Percentiles rank a stretch among this genome's conserved stretches.
Evolutionary conservation across 2,113 vertebrate species (phyloP).

Genomic region (Otis tarda): DNA sequence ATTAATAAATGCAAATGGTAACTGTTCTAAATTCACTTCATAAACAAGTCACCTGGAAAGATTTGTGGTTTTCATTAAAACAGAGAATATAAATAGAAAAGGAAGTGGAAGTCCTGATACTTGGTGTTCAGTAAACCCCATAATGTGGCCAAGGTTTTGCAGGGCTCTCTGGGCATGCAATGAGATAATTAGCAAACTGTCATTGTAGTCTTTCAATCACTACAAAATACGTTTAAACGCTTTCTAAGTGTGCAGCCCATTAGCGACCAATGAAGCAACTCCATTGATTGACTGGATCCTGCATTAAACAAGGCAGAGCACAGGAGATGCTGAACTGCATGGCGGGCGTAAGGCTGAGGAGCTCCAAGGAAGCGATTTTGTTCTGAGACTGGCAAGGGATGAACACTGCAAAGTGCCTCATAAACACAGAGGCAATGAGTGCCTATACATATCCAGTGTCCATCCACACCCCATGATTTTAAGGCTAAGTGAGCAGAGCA

Average conservation of each 20-base stretch:
- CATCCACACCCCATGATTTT: not conserved
- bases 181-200: not conserved
- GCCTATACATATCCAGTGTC: not conserved
- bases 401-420: not conserved
- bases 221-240: not conserved
- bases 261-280: not conserved
- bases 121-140: slow-evolving; percentile 10
- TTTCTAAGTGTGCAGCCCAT: not conserved
- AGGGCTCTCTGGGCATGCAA: not conserved
- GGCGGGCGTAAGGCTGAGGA: not conserved
- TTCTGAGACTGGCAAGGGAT: not conserved
- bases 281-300: not conserved
- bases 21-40: slow-evolving; percentile 61
- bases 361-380: not conserved
- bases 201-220: not conserved
- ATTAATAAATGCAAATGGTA: slow-evolving; percentile 66
- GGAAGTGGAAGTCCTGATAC: not conserved
- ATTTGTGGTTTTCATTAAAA: slow-evolving; percentile 37
- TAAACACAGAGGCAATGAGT: not conserved
- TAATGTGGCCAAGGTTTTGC: not conserved
- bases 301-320: not conserved
- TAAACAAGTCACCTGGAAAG: slow-evolving; percentile 56
- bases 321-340: not conserved
- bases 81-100: slow-evolving; percentile 44
- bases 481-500: not conserved